Percentiles rank a stretch among this genome's conserved stretches.
Evolutionary conservation across 2,113 vertebrate genomes (phyloP).

Genomic region (Hemiprocne comata): DNA sequence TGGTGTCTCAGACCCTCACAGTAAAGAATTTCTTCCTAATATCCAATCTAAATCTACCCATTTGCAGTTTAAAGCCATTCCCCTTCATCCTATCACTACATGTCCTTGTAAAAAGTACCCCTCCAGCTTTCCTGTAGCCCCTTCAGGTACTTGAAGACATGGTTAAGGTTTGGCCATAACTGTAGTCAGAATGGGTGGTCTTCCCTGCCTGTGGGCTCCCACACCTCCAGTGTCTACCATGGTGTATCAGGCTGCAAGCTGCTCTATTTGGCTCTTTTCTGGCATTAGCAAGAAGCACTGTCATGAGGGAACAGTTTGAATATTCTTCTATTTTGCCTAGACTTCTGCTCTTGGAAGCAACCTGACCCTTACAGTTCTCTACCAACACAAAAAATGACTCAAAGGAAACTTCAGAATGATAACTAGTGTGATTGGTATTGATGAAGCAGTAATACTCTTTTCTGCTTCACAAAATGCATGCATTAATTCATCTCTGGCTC

Average conservation of each 20-base stretch:
- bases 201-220: neutral
- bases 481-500: constrained; percentile 23
- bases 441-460: constrained; percentile 20
- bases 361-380: neutral
- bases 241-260: neutral
- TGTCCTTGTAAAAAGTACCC: too few relatives aligned
- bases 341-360: neutral
- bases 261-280: neutral
- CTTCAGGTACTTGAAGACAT: neutral
- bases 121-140: too few relatives aligned
- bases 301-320: neutral
- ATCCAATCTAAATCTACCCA: too few relatives aligned
- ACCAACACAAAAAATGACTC: constrained; percentile 1
- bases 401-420: constrained; percentile 25
- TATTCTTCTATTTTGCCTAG: neutral
- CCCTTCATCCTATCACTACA: too few relatives aligned
- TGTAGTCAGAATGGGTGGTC: rapidly evolving
- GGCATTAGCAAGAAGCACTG: neutral
- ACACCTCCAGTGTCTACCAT: neutral
- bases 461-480: constrained; percentile 24
- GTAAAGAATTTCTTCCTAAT: too few relatives aligned
- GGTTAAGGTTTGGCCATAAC: neutral
- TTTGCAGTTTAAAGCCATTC: too few relatives aligned
- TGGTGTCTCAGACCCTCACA: too few relatives aligned
- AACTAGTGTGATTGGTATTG: constrained; percentile 8